Conservation (phyloP, 1,140 invertebrate species). For the Atta texana region DNA sequence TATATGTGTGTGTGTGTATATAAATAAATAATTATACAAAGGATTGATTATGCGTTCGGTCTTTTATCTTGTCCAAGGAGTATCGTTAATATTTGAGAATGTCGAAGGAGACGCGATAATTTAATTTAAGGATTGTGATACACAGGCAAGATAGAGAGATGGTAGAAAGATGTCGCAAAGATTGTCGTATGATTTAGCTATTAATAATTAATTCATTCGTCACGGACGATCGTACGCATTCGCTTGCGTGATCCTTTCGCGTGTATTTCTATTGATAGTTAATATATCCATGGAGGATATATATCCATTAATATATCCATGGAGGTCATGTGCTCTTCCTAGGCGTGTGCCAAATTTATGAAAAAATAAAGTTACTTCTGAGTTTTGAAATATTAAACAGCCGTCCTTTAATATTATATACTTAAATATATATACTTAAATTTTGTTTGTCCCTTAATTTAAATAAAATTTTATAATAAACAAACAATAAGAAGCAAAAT, state of each 20-base stretch:
- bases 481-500: neutral
- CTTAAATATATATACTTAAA: neutral
- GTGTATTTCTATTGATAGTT: slow-evolving; percentile 33
- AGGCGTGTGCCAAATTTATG: slow-evolving; percentile 53
- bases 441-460: neutral
- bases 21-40: slow-evolving; percentile 66
- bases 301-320: slow-evolving; percentile 19
- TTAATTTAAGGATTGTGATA: slow-evolving; percentile 7
- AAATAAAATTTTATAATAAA: slow-evolving; percentile 28
- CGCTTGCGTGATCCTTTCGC: slow-evolving; percentile 4
- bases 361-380: slow-evolving; percentile 35
- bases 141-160: neutral
- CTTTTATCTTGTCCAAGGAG: slow-evolving; percentile 52
- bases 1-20: neutral
- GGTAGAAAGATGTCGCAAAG: slow-evolving; percentile 1
- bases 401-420: slow-evolving; percentile 16
- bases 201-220: slow-evolving; percentile 53
- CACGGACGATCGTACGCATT: slow-evolving; percentile 39
- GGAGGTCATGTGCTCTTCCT: slow-evolving; percentile 12
- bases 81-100: slow-evolving; percentile 36
- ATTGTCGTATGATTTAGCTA: slow-evolving; percentile 33
- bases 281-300: slow-evolving; percentile 2
- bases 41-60: slow-evolving; percentile 61
- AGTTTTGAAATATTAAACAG: slow-evolving; percentile 27
- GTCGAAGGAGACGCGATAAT: slow-evolving; percentile 22